A percentile compares a stretch with the other conserved stretches of the same genome.
Conservation (phyloP, 1,140 invertebrate genomes). For the Drosophila nigrodunni region DNA sequence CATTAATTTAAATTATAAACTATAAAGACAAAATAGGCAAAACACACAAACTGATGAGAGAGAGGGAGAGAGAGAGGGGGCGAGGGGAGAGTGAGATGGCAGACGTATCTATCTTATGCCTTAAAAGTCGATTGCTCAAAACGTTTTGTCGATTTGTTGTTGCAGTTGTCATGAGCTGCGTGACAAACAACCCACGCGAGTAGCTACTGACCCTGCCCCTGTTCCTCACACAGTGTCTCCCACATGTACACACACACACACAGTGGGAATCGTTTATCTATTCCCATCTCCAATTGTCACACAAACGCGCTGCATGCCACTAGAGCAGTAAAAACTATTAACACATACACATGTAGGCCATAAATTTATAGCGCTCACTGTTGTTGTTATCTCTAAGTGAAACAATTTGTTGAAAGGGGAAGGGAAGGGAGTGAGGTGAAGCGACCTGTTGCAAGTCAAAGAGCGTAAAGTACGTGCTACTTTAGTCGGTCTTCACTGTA, state of each 20-base stretch:
- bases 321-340: constrained; percentile 37
- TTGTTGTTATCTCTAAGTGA: constrained; percentile 10
- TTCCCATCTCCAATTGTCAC: constrained; percentile 32
- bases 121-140: constrained; percentile 68
- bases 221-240: background rate
- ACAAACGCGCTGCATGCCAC: constrained; percentile 5
- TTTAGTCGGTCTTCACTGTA: background rate
- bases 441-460: constrained; percentile 3
- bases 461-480: background rate
- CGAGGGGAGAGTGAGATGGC: background rate
- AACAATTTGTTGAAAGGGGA: constrained; percentile 3
- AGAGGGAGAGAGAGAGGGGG: background rate
- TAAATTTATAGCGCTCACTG: constrained; percentile 28
- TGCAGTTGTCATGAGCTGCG: constrained; percentile 77
- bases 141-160: constrained; percentile 31
- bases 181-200: constrained; percentile 55
- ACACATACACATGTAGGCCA: constrained; percentile 16
- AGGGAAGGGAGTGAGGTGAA: background rate
- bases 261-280: constrained; percentile 15
- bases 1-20: constrained; percentile 83
- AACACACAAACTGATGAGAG: background rate
- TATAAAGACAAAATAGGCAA: constrained; percentile 69
- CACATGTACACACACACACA: background rate
- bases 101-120: constrained; percentile 43
- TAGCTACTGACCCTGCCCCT: background rate